Conservation (phyloP, 2,113 vertebrate species). For the Cygnus atratus region DNA sequence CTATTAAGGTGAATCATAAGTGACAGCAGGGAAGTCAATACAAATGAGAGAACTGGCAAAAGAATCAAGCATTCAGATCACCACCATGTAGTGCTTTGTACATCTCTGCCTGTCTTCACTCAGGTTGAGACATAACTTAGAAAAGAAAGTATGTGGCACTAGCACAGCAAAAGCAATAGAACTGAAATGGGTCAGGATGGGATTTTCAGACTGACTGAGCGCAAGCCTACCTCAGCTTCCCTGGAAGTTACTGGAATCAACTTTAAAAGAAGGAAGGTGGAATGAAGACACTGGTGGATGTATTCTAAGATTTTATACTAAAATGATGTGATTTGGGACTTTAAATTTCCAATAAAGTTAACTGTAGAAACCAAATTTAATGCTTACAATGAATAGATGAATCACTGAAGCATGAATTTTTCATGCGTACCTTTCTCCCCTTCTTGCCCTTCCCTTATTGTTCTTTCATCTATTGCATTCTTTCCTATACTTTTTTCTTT, state of each 20-base stretch:
- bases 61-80: background rate
- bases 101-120: background rate
- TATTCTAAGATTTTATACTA: background rate
- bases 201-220: background rate
- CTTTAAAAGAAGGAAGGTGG: background rate
- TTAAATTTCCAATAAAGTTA: background rate
- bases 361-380: background rate
- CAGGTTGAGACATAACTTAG: background rate
- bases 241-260: background rate
- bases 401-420: background rate
- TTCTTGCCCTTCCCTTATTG: background rate
- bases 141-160: background rate
- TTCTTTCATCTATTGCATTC: background rate
- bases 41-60: background rate
- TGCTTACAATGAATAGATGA: background rate
- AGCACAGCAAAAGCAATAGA: background rate
- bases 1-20: background rate
- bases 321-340: background rate
- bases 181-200: background rate
- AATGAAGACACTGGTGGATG: background rate
- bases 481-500: background rate
- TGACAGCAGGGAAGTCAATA: background rate
- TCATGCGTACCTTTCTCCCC: background rate
- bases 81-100: background rate
- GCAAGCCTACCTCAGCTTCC: background rate